Evolutionary conservation across 1,140 invertebrate species (phyloP).

Genomic region (Antheraea pernyi): DNA sequence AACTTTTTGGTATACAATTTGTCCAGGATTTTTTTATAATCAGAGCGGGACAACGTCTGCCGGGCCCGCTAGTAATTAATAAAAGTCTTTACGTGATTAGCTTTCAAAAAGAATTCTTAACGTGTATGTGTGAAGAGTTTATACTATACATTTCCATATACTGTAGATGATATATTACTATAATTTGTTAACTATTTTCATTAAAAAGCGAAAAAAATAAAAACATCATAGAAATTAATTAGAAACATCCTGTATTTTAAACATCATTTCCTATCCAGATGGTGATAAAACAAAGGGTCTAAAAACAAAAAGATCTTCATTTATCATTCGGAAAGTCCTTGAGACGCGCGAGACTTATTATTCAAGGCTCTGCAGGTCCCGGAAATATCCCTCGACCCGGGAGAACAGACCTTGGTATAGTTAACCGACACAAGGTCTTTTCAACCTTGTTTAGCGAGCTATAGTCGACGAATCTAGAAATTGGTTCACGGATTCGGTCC

Average conservation of each 20-base stretch:
- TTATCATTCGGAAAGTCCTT: slow-evolving; percentile 61
- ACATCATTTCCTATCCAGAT: slow-evolving; percentile 50
- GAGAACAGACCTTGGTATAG: slow-evolving; percentile 26
- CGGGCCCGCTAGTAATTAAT: no score
- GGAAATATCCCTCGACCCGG: slow-evolving; percentile 59
- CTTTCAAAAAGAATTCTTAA: neutral
- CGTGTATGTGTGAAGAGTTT: no score
- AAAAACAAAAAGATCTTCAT: slow-evolving; percentile 58
- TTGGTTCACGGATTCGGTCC: slow-evolving; percentile 18
- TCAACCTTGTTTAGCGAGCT: slow-evolving; percentile 21
- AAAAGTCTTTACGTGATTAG: neutral
- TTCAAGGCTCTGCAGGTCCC: slow-evolving; percentile 51
- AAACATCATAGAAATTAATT: neutral
- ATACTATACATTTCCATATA: no score
- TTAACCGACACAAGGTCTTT: slow-evolving; percentile 32
- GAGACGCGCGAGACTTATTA: slow-evolving; percentile 42
- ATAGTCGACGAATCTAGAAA: slow-evolving; percentile 25
- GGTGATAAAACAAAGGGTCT: slow-evolving; percentile 37
- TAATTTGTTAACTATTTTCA: no score
- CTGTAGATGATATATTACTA: no score
- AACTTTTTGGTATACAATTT: no score
- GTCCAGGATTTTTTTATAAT: no score
- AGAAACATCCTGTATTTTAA: neutral
- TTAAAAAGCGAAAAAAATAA: neutral
- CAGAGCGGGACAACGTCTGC: no score